Percentiles rank a stretch among this genome's conserved stretches.
Conservation (phyloP, 1,140 invertebrate genomes). For the Drosophila watanabei region DNA sequence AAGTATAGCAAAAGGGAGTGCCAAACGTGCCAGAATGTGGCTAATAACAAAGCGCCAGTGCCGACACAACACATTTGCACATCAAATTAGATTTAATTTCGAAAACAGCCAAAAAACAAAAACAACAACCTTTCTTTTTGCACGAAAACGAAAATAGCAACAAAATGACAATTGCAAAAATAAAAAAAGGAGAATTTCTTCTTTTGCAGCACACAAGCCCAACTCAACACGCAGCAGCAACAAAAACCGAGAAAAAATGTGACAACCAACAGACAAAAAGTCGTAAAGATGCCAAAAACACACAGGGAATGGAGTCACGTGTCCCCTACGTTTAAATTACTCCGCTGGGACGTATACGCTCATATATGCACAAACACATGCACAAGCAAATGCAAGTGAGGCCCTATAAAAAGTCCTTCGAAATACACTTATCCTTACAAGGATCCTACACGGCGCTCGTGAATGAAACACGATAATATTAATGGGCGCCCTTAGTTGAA, state of each 20-base stretch:
- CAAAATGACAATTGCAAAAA: slow-evolving; percentile 24
- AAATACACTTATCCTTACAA: slow-evolving; percentile 21
- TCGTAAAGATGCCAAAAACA: slow-evolving; percentile 59
- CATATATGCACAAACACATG: slow-evolving; percentile 13
- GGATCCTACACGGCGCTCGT: slow-evolving; percentile 2
- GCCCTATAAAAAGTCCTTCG: slow-evolving; percentile 5
- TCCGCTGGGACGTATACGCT: slow-evolving; percentile 39
- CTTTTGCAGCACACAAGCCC: slow-evolving; percentile 10
- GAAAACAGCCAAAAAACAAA: slow-evolving; percentile 29
- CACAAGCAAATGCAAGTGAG: slow-evolving; percentile 10
- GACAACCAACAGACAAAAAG: slow-evolving; percentile 54
- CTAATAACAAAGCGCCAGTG: slow-evolving; percentile 42
- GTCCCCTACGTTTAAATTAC: slow-evolving; percentile 48
- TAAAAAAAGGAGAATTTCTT: not conserved
- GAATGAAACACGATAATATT: slow-evolving; percentile 29
- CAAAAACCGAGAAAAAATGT: slow-evolving; percentile 53
- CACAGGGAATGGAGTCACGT: slow-evolving; percentile 70
- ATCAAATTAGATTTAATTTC: slow-evolving; percentile 77
- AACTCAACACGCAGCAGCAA: slow-evolving; percentile 38
- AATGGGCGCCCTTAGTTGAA: slow-evolving; percentile 24
- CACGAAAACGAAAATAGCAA: slow-evolving; percentile 8
- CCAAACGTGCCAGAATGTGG: slow-evolving; percentile 34
- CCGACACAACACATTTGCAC: slow-evolving; percentile 48
- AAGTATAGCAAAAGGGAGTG: slow-evolving; percentile 6
- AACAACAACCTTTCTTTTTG: slow-evolving; percentile 22